Base-by-base conservation (phyloP, 23 tunicate species). In the Corella eumyota region DNA sequence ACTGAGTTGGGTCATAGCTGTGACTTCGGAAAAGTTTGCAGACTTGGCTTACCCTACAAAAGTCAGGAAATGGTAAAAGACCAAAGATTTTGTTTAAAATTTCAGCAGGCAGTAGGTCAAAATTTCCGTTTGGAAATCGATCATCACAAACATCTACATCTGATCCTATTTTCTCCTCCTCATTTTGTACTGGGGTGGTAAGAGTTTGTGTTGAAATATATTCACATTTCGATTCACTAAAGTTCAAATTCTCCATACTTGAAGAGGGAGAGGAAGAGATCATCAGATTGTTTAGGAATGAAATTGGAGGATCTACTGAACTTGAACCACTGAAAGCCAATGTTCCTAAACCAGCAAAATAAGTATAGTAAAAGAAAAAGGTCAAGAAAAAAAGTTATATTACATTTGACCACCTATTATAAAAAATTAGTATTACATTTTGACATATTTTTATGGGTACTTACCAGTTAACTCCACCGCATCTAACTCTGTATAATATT, bases 391-490 rank as follows among this genome's bases (percentile, higher is more conserved):
- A 15, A 40, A 40, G 48, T 40, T 9, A 40, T 40, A 9, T 40
- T 11, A n/a, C n/a, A n/a, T n/a, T n/a, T n/a, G n/a, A n/a, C n/a
- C n/a, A n/a, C n/a, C n/a, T n/a, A n/a, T n/a, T n/a, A n/a, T n/a
- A n/a, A n/a, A n/a, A n/a, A n/a, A n/a, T n/a, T n/a, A n/a, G n/a
- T n/a, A n/a, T n/a, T n/a, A n/a, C n/a, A n/a, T n/a, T n/a, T n/a
- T n/a, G n/a, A n/a, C n/a, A n/a, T n/a, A n/a, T n/a, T n/a, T n/a
- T n/a, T n/a, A n/a, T n/a, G n/a, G n/a, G n/a, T n/a, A 21, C 54
- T 26, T 3, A 88, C 96, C 96, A 38, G 81, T 88, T 30, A 88
- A 49, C 46, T 88, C 96, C 23, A 88, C 96, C 19, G 96, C 96
- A 72, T 88, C 96, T 9, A 88, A 61, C 58, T 88, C 96, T 38